A percentile compares a stretch with the other conserved stretches of the same genome.
These are phyloP conservation scores for Harmothoe impar DNA, from an alignment of 2,888 invertebrate species.

Conservation along the genomic window DNA sequence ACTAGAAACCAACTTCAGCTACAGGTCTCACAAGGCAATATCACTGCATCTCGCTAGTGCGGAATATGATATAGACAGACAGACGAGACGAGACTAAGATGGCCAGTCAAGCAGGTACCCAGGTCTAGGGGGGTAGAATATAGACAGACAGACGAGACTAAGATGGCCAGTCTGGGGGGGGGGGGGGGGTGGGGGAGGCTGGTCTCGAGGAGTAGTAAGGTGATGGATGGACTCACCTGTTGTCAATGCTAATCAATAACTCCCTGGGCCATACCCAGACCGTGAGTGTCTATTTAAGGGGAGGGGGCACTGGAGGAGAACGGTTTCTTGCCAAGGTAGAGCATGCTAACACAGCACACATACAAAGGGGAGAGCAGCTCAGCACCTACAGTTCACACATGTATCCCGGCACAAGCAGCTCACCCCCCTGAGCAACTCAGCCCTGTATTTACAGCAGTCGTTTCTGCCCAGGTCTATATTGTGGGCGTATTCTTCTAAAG, in stretches of 20 bases:
- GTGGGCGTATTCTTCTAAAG: background rate
- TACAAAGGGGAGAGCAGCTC: conserved; percentile 1
- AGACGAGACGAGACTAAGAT: too few relatives aligned
- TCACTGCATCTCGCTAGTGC: too few relatives aligned
- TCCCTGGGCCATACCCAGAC: background rate
- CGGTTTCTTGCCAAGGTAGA: background rate
- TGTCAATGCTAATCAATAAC: conserved; percentile 2
- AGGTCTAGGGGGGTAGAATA: too few relatives aligned
- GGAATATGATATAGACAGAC: too few relatives aligned
- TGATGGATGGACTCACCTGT: background rate
- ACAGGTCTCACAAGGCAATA: too few relatives aligned
- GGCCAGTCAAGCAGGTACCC: too few relatives aligned
- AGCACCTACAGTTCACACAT: background rate
- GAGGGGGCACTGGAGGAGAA: background rate
- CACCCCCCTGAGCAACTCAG: background rate
- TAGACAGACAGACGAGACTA: too few relatives aligned
- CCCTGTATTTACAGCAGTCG: background rate
- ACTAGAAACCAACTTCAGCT: too few relatives aligned
- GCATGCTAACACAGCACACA: background rate
- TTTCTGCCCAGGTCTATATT: background rate
- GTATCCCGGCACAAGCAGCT: background rate
- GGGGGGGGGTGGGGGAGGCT: too few relatives aligned
- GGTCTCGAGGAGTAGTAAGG: background rate
- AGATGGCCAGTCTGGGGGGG: too few relatives aligned
- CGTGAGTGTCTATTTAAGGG: background rate